Conservation (phyloP, 2,888 invertebrate species). For the Eurytoma californica region DNA sequence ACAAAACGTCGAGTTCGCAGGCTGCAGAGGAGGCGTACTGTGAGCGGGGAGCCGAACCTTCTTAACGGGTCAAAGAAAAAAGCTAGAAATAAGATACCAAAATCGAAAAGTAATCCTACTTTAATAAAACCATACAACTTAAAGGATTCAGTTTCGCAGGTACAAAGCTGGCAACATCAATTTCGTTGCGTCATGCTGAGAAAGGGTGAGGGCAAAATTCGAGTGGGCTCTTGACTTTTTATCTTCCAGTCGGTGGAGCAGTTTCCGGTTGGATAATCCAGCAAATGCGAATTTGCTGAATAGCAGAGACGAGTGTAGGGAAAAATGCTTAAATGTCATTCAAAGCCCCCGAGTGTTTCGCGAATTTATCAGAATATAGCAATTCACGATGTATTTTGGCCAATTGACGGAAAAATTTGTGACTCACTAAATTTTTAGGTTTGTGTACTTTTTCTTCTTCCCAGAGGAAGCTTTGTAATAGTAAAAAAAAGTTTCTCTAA, state of each 20-base stretch:
- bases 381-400: background rate
- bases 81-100: background rate
- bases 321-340: background rate
- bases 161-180: background rate
- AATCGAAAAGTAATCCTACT: slow-evolving; percentile 7
- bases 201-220: slow-evolving; percentile 6
- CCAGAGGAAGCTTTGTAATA: too few relatives aligned
- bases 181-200: background rate
- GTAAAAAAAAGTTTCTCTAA: too few relatives aligned
- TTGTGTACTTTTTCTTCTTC: background rate
- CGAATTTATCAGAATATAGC: background rate
- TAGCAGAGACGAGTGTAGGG: background rate
- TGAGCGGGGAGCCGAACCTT: too few relatives aligned
- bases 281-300: background rate
- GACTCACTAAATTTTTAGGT: background rate
- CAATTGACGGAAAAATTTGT: background rate
- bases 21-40: too few relatives aligned
- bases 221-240: background rate
- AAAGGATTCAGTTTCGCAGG: slow-evolving; percentile 38
- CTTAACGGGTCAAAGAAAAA: background rate
- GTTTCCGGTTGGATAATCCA: slow-evolving; percentile 19
- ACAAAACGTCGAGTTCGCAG: too few relatives aligned
- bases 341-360: background rate
- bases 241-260: background rate
- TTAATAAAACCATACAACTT: slow-evolving; percentile 43